Base-by-base conservation (phyloP, 1,140 invertebrate species). In the Bombus turneri region DNA sequence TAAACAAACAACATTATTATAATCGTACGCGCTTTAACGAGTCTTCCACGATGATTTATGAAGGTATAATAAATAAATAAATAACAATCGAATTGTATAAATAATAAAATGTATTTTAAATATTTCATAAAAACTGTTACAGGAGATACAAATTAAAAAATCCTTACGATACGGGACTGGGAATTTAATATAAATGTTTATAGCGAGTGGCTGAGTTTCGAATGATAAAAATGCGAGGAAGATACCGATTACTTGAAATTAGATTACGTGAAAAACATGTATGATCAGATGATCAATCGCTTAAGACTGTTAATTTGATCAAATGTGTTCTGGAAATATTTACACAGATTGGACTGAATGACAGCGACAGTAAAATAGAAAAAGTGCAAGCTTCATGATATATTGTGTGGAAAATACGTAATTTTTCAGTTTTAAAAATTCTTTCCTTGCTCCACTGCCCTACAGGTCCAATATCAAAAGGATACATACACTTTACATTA, bases 121-220 rank as follows among this genome's bases (percentile, higher is more conserved):
- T 94, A 93, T 91, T 91, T 78, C 66, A 88, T 93, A 93, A 93
- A 94, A 94, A 92, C 90, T 92, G 89, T 93, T 94, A 94, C 92
- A 94, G 92, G 90, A 91, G 90, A 93, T 93, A 93, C 43, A 85
- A 73, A 85, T 89, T 88, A 34, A 34, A 88, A 87, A 88, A 86
- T 78, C 82, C 85, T 81, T 86, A 90, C 89, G 41, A 22, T 37
- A 22, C 10, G 22, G 9, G 8, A 68, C 22, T 25, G 34, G 34
- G 10, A 68, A 37, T 68, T 68, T 68, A 22, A 10, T 68, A 68
- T 37, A 15, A 37, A 25, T 68, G 22, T 22, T 22, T 22, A 10
- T 68, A 68, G 6, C 22, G 34, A 68, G 66, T 68, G 34, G 3
- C 66, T 34, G 66, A 37, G 8, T 68, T 37, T 62, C 59, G 59